Base-by-base conservation (phyloP, 2,888 invertebrate species). In the Helicoverpa assulta region DNA sequence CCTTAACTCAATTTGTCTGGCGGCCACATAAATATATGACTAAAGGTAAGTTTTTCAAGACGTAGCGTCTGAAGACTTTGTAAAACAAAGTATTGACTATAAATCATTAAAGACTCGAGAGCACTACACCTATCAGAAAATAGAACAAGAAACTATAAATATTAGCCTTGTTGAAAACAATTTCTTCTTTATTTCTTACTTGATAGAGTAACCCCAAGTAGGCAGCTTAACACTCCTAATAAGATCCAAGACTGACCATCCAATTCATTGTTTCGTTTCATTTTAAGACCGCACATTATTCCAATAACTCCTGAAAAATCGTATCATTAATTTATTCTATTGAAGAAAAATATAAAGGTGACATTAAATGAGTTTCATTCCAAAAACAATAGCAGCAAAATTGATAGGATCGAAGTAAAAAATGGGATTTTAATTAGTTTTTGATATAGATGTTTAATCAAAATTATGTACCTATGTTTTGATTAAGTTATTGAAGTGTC, bases 371-470 rank as follows among this genome's bases (percentile, higher is more conserved):
- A n/a, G 47, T n/a, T 47, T 47, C 40, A 56, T 47, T 70, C n/a
- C 14, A 53, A 57, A 26, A 3, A 26, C 52, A 52, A 70, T 62
- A 70, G 56, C 56, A n/a, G 21, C 43, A 33, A 53, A 62, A 62
- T 5, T 21, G 10, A 21, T 52, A 21, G 40, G 40, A 10, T 33
- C 7, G 40, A 5, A 16, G n/a, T n/a, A 47, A 16, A 6, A 51
- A 12, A 47, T 53, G 29, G n/a, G 6, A 16, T 26, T 26, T 21
- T 21, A 16, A 21, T 26, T 53, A 16, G 26, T 53, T 26, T 53
- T 43, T 43, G 12, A 14, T 43, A 43, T 16, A 43, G 1, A 14
- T 33, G 10, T 33, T 33, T 33, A 33, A 33, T 33, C 10, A 33
- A 33, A 33, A 33, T 33, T 33, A 33, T 33, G 33, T 33, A 40